Evolutionary conservation across 2,797 vertebrate genomes (phyloP).

Genomic region (Lepilemur ruficaudatus): DNA sequence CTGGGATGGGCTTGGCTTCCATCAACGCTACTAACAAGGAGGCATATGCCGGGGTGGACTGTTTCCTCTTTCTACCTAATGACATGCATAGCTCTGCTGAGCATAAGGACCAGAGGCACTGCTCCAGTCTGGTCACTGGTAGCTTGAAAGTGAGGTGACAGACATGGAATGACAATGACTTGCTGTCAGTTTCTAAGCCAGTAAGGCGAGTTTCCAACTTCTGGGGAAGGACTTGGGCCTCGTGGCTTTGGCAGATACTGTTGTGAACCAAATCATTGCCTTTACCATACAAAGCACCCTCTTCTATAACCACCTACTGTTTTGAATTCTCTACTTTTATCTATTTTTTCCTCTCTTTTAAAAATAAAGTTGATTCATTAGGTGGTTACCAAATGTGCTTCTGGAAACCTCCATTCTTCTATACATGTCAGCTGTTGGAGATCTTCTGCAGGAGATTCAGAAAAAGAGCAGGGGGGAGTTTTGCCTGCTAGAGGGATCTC

Average conservation of each 20-base stretch:
- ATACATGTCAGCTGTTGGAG: not conserved
- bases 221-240: not conserved
- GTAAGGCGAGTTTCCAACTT: not conserved
- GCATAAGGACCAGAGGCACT: not conserved
- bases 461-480: not conserved
- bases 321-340: not conserved
- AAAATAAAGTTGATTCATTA: not conserved
- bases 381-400: not conserved
- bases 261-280: not conserved
- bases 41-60: rapidly evolving
- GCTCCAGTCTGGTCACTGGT: not conserved
- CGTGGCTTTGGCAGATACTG: not conserved
- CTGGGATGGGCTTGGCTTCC: not conserved
- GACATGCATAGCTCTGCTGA: not conserved
- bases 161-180: not conserved
- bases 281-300: not conserved
- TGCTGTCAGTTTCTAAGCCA: conserved; percentile 2
- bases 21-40: not conserved
- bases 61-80: not conserved
- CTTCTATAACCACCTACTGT: not conserved
- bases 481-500: not conserved
- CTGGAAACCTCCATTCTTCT: not conserved
- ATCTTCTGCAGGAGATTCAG: not conserved
- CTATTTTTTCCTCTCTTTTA: not conserved
- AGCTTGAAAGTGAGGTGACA: not conserved